Percentiles rank a stretch among this genome's conserved stretches.
Evolutionary conservation across 2,888 invertebrate species (phyloP).

Genomic region (Flabesymbios commensalis): DNA sequence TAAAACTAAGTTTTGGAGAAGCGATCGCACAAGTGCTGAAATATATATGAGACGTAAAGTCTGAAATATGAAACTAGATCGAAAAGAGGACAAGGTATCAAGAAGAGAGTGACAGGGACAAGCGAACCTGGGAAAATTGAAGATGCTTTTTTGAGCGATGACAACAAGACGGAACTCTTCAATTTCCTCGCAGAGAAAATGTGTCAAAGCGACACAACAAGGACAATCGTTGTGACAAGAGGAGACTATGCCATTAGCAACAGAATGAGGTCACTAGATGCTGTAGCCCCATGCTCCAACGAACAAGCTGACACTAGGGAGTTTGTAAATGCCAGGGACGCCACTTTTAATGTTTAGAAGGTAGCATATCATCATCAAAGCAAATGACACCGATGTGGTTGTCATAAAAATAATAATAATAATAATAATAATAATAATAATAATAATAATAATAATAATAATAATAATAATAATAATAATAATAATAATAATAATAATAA

Average conservation of each 20-base stretch:
- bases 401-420: too few species aligned
- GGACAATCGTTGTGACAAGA: conserved; percentile 25
- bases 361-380: conserved; percentile 13
- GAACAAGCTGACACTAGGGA: conserved; percentile 31
- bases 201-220: conserved; percentile 1
- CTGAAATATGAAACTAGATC: conserved; percentile 1
- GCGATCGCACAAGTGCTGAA: too few species aligned
- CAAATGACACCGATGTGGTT: conserved; percentile 19
- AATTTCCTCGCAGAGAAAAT: conserved; percentile 28
- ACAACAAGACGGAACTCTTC: conserved; percentile 22
- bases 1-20: too few species aligned
- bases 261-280: not conserved
- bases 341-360: conserved; percentile 10
- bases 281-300: conserved; percentile 23
- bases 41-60: conserved; percentile 8
- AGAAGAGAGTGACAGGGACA: not conserved
- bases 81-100: not conserved
- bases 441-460: too few species aligned
- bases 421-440: too few species aligned
- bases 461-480: too few species aligned
- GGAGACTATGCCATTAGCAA: conserved; percentile 20
- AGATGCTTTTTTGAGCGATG: not conserved
- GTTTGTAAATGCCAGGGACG: conserved; percentile 21
- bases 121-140: not conserved
- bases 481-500: too few species aligned